Conservation (phyloP, 1,140 invertebrate genomes). For the Dendrolimus punctatus region DNA sequence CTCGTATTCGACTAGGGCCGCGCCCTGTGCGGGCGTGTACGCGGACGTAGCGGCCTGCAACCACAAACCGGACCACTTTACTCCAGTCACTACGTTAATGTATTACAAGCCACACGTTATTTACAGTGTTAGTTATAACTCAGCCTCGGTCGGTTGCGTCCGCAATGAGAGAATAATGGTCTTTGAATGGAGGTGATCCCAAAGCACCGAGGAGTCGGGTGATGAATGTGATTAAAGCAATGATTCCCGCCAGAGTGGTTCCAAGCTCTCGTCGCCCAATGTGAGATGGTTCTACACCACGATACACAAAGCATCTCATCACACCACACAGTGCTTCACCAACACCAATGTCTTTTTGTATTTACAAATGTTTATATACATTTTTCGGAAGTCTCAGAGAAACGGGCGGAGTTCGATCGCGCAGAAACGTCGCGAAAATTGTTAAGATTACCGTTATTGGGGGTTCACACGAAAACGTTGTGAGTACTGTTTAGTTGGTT, state of each 20-base stretch:
- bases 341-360: slow-evolving; percentile 27
- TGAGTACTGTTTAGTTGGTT: slow-evolving; percentile 7
- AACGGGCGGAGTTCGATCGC: too few species aligned
- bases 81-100: slow-evolving; percentile 14
- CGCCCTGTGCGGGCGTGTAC: slow-evolving; percentile 6
- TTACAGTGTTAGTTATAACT: slow-evolving; percentile 38
- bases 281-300: slow-evolving; percentile 28
- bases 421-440: too few species aligned
- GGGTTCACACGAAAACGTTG: slow-evolving; percentile 4
- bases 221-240: slow-evolving; percentile 37
- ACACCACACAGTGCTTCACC: slow-evolving; percentile 27
- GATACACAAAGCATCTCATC: slow-evolving; percentile 26
- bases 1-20: slow-evolving; percentile 45
- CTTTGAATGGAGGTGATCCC: slow-evolving; percentile 22
- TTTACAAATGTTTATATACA: slow-evolving; percentile 26
- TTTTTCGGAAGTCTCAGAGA: too few species aligned
- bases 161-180: slow-evolving; percentile 12
- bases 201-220: slow-evolving; percentile 27
- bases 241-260: slow-evolving; percentile 27
- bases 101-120: slow-evolving; percentile 31
- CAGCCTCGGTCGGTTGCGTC: slow-evolving; percentile 1
- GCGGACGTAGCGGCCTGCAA: slow-evolving; percentile 37
- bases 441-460: background rate
- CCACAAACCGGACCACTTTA: slow-evolving; percentile 30
- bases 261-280: slow-evolving; percentile 27